Evolutionary conservation across 2,888 invertebrate species (phyloP).

Genomic region (Dasysyrphus albostriatus): DNA sequence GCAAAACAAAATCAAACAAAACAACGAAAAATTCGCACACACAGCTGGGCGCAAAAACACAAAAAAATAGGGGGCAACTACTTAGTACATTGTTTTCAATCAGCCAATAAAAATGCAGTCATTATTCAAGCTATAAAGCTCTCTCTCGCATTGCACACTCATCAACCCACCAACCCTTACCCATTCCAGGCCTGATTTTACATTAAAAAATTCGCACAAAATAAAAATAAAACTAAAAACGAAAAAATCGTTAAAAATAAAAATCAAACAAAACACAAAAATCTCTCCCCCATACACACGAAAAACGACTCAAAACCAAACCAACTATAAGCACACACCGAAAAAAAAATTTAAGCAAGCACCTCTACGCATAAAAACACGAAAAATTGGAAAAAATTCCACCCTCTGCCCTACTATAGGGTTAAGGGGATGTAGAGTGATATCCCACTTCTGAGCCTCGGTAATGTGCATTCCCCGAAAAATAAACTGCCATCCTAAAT

Average conservation of each 20-base stretch:
- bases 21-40: slow-evolving; percentile 76
- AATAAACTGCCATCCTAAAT: slow-evolving; percentile 73
- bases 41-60: slow-evolving; percentile 76
- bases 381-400: slow-evolving; percentile 61
- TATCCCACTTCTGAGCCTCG: slow-evolving; percentile 26
- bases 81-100: slow-evolving; percentile 82
- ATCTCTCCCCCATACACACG: slow-evolving; percentile 58
- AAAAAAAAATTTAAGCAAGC: slow-evolving; percentile 15
- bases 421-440: background rate
- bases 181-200: slow-evolving; percentile 38
- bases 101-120: slow-evolving; percentile 84
- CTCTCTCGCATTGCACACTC: slow-evolving; percentile 72
- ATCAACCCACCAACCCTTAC: slow-evolving; percentile 33
- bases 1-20: slow-evolving; percentile 45
- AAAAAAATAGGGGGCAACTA: slow-evolving; percentile 80
- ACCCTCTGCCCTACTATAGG: background rate
- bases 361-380: slow-evolving; percentile 75
- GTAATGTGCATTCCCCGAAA: slow-evolving; percentile 56
- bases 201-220: slow-evolving; percentile 71
- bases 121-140: slow-evolving; percentile 80
- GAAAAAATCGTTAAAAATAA: slow-evolving; percentile 63
- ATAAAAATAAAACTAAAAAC: slow-evolving; percentile 68
- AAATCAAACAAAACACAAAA: slow-evolving; percentile 71
- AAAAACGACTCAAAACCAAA: slow-evolving; percentile 72
- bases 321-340: slow-evolving; percentile 59